Percentiles rank a stretch among this genome's conserved stretches.
These are phyloP conservation scores for Petrocephalus microphthalmus DNA, from an alignment of 2,113 vertebrate genomes.

Conservation along the genomic window DNA sequence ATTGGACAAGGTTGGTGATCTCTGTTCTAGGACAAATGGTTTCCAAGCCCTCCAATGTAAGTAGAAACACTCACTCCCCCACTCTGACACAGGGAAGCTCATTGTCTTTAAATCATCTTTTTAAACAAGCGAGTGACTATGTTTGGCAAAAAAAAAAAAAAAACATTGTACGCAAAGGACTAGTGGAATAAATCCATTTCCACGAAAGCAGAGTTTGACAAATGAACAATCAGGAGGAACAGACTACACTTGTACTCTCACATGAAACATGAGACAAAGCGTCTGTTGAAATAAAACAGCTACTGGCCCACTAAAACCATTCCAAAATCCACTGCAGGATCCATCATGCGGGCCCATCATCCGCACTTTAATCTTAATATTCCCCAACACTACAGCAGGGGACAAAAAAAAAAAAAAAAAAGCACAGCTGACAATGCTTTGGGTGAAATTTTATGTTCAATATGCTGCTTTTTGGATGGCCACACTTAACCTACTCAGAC, in stretches of 20 bases:
- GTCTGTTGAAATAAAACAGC: neutral
- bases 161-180: neutral
- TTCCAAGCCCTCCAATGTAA: neutral
- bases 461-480: neutral
- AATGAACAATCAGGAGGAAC: neutral
- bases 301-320: neutral
- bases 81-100: neutral
- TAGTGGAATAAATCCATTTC: neutral
- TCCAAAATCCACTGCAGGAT: neutral
- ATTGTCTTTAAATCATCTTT: neutral
- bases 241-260: neutral
- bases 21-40: neutral
- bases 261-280: neutral
- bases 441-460: neutral
- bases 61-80: neutral
- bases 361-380: neutral
- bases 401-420: neutral
- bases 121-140: neutral
- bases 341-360: neutral
- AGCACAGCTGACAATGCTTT: neutral
- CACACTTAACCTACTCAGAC: neutral
- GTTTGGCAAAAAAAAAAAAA: neutral
- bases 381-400: neutral
- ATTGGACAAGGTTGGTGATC: neutral
- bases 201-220: neutral